phyloP scores from a whole-genome alignment of 2,113 vertebrate genomes.

The Seriola quinqueradiata region DNA sequence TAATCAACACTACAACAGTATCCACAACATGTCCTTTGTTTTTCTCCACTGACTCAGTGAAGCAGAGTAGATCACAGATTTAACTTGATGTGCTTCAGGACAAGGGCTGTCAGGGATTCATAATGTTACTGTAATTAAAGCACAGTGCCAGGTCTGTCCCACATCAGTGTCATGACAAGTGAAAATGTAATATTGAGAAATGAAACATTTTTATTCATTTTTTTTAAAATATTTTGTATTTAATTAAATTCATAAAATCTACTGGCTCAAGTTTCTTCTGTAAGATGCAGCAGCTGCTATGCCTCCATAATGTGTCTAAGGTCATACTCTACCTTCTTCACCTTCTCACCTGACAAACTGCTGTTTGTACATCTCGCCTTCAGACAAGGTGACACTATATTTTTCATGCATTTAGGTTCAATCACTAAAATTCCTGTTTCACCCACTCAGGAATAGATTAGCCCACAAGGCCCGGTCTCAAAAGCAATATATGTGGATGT shows the following conservation, averaged over 20 bases:
- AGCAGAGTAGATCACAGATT: background rate
- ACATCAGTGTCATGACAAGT: background rate
- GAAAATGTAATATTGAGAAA: constrained; percentile 7
- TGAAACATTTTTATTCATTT: background rate
- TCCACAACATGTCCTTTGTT: too few species aligned
- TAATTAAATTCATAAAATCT: constrained; percentile 16
- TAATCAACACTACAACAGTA: background rate
- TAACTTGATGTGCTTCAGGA: too few species aligned
- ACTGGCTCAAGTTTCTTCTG: background rate
- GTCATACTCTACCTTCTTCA: background rate
- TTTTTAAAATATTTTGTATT: background rate
- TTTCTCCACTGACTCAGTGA: background rate
- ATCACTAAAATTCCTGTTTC: background rate
- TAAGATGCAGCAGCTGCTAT: background rate
- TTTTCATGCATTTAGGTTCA: background rate
- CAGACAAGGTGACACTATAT: background rate
- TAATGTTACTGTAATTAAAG: background rate
- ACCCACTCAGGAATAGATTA: too few species aligned
- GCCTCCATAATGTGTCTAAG: background rate
- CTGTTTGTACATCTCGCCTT: background rate
- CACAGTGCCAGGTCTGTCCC: background rate
- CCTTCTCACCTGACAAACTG: background rate
- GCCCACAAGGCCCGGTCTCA: too few species aligned
- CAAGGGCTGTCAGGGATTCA: background rate
- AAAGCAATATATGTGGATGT: too few species aligned